Percentiles rank a stretch among this genome's conserved stretches.
These are phyloP conservation scores for Podotricha telesiphe DNA, from an alignment of 2,888 invertebrate genomes.

Conservation along the genomic window DNA sequence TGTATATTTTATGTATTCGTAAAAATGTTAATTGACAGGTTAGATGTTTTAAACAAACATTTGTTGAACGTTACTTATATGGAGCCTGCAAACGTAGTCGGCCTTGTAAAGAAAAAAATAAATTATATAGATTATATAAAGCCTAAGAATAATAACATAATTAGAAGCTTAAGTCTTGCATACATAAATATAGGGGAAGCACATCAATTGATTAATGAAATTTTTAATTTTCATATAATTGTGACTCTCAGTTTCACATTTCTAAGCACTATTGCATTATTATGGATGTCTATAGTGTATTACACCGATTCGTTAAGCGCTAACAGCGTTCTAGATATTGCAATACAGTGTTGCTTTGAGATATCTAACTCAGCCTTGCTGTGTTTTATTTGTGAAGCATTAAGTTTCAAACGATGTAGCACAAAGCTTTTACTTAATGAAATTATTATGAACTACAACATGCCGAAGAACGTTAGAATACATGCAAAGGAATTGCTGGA, in stretches of 20 bases:
- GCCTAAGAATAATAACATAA: constrained; percentile 25
- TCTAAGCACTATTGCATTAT: constrained; percentile 47
- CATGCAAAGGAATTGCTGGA: constrained; percentile 71
- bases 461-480: constrained; percentile 58
- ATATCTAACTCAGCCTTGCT: constrained; percentile 49
- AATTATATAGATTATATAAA: constrained; percentile 6
- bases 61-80: constrained; percentile 55
- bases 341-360: constrained; percentile 55
- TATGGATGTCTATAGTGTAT: constrained; percentile 35
- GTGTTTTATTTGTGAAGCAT: constrained; percentile 58
- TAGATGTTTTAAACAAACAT: constrained; percentile 58
- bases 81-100: constrained; percentile 46
- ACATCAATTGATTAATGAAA: constrained; percentile 57
- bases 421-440: constrained; percentile 62
- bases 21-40: constrained; percentile 53
- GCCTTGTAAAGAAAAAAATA: background rate
- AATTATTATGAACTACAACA: constrained; percentile 65
- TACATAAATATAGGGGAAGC: constrained; percentile 46
- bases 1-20: constrained; percentile 51
- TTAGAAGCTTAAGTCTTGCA: constrained; percentile 50
- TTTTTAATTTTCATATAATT: constrained; percentile 69
- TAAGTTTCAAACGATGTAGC: constrained; percentile 53
- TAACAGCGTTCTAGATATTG: constrained; percentile 14
- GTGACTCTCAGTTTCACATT: constrained; percentile 46
- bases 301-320: constrained; percentile 17